Conservation (phyloP, 2,797 vertebrate species). For the Gorsachius magnificus region DNA sequence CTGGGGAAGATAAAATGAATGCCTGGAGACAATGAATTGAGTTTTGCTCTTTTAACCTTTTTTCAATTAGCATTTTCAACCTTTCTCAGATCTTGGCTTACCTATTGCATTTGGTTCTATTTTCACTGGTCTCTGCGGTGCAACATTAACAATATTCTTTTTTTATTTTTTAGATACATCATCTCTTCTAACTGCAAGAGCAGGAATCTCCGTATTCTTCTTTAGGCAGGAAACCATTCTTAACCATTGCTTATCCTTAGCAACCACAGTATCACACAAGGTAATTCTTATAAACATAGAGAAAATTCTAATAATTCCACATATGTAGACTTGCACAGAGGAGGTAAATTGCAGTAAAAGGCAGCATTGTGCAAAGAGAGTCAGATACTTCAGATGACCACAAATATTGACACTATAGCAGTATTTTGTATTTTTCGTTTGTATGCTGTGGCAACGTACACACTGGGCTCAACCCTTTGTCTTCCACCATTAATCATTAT, state of each 20-base stretch:
- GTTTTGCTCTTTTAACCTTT: not conserved
- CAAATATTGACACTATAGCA: not conserved
- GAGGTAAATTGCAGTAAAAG: not conserved
- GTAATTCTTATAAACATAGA: not conserved
- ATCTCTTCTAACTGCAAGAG: not conserved
- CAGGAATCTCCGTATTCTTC: not conserved
- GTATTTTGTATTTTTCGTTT: not conserved
- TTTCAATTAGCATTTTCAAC: not conserved
- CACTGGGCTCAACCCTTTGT: not conserved
- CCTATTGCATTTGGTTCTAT: not conserved
- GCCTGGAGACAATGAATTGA: not conserved
- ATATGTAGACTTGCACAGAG: not conserved
- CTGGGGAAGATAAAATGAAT: not conserved
- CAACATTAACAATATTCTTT: not conserved
- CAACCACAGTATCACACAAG: not conserved
- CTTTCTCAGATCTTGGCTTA: not conserved
- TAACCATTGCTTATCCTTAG: not conserved
- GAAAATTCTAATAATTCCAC: not conserved
- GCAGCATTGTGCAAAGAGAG: not conserved
- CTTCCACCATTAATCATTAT: not conserved
- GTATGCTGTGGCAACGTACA: rapidly evolving
- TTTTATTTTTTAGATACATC: not conserved
- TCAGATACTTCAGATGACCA: not conserved
- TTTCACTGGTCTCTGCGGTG: not conserved
- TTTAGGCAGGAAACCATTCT: not conserved